Conservation (phyloP, 1,140 invertebrate genomes). For the Drosophila pseudoananassae region DNA sequence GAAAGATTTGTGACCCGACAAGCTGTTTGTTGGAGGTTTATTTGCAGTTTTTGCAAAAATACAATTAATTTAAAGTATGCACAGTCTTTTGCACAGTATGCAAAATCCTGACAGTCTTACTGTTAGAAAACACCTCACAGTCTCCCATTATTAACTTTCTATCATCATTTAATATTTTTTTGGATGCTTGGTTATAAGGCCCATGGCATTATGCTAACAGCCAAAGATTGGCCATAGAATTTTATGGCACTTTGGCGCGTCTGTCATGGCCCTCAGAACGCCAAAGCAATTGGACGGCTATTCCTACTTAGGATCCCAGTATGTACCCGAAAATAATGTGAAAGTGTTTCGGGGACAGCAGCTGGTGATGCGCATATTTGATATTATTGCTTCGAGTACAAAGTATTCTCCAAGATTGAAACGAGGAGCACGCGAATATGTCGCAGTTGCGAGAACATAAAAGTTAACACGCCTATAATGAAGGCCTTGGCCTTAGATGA, state of each 20-base stretch:
- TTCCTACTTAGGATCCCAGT: constrained; percentile 64
- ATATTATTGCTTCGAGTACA: constrained; percentile 59
- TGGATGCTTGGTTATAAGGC: constrained; percentile 50
- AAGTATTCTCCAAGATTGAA: neutral
- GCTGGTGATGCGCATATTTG: constrained; percentile 76
- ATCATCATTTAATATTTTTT: constrained; percentile 29
- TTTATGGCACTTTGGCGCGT: constrained; percentile 69
- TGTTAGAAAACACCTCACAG: too few species aligned
- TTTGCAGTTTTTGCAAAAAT: constrained; percentile 1
- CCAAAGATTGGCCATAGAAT: constrained; percentile 77
- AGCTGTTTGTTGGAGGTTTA: constrained; percentile 21
- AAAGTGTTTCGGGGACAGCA: constrained; percentile 61
- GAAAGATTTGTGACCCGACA: constrained; percentile 32
- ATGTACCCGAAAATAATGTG: constrained; percentile 42
- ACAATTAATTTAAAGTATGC: neutral
- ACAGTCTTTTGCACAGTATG: too few species aligned
- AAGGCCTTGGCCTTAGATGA: constrained; percentile 28
- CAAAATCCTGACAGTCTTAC: neutral
- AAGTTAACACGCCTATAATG: constrained; percentile 71
- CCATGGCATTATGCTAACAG: constrained; percentile 69
- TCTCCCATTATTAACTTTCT: neutral
- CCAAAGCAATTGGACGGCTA: constrained; percentile 75
- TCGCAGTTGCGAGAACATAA: constrained; percentile 56
- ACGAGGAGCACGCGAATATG: constrained; percentile 9
- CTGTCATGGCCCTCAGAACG: constrained; percentile 45